phyloP scores from a whole-genome alignment of 2,797 vertebrate species.

The Poliocrania exsul region DNA sequence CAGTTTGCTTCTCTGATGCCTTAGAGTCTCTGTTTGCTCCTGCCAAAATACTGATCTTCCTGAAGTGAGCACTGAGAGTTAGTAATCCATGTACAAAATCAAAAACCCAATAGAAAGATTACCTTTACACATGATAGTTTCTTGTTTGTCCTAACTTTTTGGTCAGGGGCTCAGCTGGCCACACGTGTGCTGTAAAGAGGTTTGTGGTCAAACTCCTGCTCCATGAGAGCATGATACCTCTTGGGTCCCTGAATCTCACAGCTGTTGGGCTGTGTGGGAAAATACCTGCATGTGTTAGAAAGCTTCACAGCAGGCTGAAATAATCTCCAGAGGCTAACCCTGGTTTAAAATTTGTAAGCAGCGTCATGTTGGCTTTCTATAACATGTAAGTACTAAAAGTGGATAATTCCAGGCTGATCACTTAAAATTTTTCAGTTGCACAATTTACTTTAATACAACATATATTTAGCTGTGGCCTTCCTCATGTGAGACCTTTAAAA shows the following conservation, averaged over 20 bases:
- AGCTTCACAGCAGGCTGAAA: not conserved
- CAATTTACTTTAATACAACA: not conserved
- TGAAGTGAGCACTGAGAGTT: not conserved
- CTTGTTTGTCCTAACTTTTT: not conserved
- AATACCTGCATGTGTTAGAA: not conserved
- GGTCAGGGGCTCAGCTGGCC: not conserved
- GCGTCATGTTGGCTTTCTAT: not conserved
- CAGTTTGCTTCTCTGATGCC: not conserved
- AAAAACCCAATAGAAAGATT: not conserved
- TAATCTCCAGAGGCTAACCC: not conserved
- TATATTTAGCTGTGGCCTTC: not conserved
- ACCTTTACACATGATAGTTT: not conserved
- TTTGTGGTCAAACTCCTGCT: not conserved
- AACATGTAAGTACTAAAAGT: not conserved
- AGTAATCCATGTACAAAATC: not conserved
- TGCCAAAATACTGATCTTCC: not conserved
- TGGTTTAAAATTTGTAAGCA: not conserved
- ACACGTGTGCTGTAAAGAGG: not conserved
- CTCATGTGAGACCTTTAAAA: not conserved
- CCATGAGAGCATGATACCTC: accelerated
- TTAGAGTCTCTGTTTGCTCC: accelerated
- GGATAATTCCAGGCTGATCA: not conserved
- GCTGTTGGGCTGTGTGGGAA: not conserved
- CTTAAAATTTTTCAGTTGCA: not conserved
- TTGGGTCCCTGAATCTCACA: not conserved